phyloP scores from a whole-genome alignment of 2,797 vertebrate genomes.

The Danionella dracula region DNA sequence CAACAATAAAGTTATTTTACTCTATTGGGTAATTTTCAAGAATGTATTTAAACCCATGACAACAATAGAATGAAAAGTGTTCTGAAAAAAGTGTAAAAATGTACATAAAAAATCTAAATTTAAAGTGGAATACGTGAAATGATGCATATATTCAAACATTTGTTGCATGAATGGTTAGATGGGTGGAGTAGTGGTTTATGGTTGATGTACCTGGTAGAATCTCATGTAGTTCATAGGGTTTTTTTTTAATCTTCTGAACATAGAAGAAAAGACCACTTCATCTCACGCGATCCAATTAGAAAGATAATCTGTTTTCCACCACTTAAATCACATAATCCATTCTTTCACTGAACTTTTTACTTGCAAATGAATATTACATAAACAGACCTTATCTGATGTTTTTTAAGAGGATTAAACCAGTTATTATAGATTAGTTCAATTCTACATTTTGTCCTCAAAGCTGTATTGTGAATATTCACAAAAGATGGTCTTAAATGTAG shows the following conservation, averaged over 20 bases:
- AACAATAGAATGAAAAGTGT: background rate
- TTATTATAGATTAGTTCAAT: slow-evolving; percentile 28
- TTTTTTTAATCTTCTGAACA: background rate
- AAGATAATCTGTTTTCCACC: background rate
- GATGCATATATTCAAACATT: background rate
- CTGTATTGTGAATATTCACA: no score
- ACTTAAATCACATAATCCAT: slow-evolving; percentile 28
- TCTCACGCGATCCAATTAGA: background rate
- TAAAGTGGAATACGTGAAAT: background rate
- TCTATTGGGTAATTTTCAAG: no score
- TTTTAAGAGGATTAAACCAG: slow-evolving; percentile 32
- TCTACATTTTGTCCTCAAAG: slow-evolving; percentile 15
- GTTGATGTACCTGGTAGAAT: background rate
- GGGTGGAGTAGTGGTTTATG: background rate
- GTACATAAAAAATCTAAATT: background rate
- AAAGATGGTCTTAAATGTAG: no score
- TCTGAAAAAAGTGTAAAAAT: background rate
- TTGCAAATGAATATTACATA: slow-evolving; percentile 34
- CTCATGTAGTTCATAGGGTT: background rate
- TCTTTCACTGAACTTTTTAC: slow-evolving; percentile 24
- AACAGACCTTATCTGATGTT: slow-evolving; percentile 10
- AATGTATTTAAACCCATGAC: no score
- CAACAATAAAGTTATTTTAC: no score
- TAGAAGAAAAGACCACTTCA: background rate
- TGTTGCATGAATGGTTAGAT: background rate